These are phyloP conservation scores for Embidobia sp. DNA, from an alignment of 2,888 invertebrate genomes.

Conservation along the genomic window DNA sequence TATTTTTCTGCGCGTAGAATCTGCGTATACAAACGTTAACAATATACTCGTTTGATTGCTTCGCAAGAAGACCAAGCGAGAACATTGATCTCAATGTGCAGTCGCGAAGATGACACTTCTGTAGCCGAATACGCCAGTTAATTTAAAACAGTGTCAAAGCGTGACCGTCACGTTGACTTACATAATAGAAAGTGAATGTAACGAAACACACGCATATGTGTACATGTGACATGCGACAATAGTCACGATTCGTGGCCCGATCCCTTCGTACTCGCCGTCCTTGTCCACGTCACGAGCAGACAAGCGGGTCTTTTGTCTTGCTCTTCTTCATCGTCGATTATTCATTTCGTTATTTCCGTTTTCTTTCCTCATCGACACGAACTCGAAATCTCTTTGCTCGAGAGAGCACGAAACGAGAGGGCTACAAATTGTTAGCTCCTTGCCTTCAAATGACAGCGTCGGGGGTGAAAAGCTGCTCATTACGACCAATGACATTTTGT, in stretches of 20 bases:
- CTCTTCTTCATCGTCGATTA: conserved; percentile 38
- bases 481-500: conserved; percentile 66
- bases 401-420: conserved; percentile 54
- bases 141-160: conserved; percentile 76
- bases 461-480: conserved; percentile 64
- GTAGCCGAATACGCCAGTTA: conserved; percentile 68
- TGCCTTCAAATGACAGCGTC: conserved; percentile 36
- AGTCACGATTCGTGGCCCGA: conserved; percentile 50
- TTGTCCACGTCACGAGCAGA: conserved; percentile 1
- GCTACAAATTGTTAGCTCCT: conserved; percentile 60
- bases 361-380: conserved; percentile 47
- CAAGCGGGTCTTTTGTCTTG: conserved; percentile 23
- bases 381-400: conserved; percentile 44
- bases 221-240: conserved; percentile 55
- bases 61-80: too few species aligned
- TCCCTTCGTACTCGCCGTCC: conserved; percentile 38
- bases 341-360: conserved; percentile 47
- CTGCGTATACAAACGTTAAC: too few species aligned
- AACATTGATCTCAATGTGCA: conserved; percentile 14
- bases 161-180: conserved; percentile 72
- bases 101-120: conserved; percentile 13
- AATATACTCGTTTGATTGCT: too few species aligned
- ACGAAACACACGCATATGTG: conserved; percentile 52
- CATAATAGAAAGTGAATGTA: conserved; percentile 65
- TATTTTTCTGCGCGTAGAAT: too few species aligned